Evolutionary conservation across 2,797 vertebrate species (phyloP), one percentile per base, ranked within the genome.

Genomic region (Podarcis lilfordi): DNA sequence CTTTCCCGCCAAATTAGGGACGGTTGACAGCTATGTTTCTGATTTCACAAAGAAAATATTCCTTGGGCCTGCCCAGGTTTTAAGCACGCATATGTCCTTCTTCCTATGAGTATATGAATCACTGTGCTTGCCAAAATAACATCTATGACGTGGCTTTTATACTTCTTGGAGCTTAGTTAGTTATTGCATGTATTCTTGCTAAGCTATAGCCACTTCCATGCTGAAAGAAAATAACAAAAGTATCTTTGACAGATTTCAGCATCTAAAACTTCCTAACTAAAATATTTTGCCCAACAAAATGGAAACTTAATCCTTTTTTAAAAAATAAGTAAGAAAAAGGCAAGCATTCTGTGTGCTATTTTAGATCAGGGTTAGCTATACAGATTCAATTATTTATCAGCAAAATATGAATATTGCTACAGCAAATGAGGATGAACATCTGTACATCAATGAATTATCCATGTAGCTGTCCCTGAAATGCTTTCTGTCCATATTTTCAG

Each of bases 321-420:
- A 68, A 79, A 71, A 29, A 78, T 29, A 61, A 0, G 1, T 0
- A 3, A 8, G 3, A 37, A 0, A 82, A 40, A 86, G 77, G 27
- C 75, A 87, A 2, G 1, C 1, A n/a, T 11, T 66, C 2, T 61
- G 4, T 81, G 15, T 76, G 2, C 0, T 87, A 64, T 75, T 80
- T 1, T 86, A 59, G 80, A 91, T 87, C 8, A 64, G 64, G 90
- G 66, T 17, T 13, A 17, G 66, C 4, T 90, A 84, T 35, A 25
- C 55, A 74, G 17, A 76, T 90, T 86, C 86, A 87, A 27, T 85
- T 68, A 55, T 72, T 85, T 92, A 79, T 66, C 15, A 85, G 25
- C 5, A 32, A 17, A 68, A 0, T 78, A 80, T 77, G 37, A 80
- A 86, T 84, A 21, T 69, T 71, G 1, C 21, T 77, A 86, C 71